Base-by-base conservation (phyloP, 2,888 invertebrate genomes). In the Ochropleura plecta region DNA sequence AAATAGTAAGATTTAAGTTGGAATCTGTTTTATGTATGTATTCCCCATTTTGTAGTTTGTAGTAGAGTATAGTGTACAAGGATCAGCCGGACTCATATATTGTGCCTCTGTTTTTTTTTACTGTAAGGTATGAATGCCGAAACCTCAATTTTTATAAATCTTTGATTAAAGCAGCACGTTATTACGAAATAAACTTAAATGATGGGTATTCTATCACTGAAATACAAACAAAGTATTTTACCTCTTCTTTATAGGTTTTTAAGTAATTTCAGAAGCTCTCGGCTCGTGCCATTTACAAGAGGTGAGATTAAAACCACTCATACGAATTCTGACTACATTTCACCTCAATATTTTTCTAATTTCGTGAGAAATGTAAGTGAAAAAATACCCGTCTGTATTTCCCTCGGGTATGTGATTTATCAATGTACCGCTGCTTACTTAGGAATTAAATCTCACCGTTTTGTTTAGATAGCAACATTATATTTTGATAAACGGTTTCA, bases 381-480 rank as follows among this genome's bases (percentile, higher is more conserved):
- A 44, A 44, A 81, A 60, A 70, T 46, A 51, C 18, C 53, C n/a
- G 16, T 30, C 44, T 72, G 71, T 76, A 70, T 76, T 80, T 80
- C 70, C 46, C 63, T 62, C 18, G 70, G 57, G 72, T 57, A 20
- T 44, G 46, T 74, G 60, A 72, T 72, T 77, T 74, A 70, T 68
- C 55, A 75, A 80, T 68, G 44, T 78, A 44, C 49, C 62, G 63
- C 46, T 59, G 55, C 40, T 73, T 73, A 55, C 57, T 66, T 70
- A 62, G 66, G 60, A 72, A 66, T 84, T 60, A 64, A 76, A 79
- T 70, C 49, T 48, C 76, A 78, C 18, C 10, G 18, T 70, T 78
- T 72, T 72, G 62, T 76, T 67, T 65, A 62, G 46, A 62, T 70
- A 18, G 55, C 18, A 14, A 77, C 72, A 69, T 51, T 66, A 53